Conservation (phyloP, 2,797 vertebrate genomes). For the Platalea minor region DNA sequence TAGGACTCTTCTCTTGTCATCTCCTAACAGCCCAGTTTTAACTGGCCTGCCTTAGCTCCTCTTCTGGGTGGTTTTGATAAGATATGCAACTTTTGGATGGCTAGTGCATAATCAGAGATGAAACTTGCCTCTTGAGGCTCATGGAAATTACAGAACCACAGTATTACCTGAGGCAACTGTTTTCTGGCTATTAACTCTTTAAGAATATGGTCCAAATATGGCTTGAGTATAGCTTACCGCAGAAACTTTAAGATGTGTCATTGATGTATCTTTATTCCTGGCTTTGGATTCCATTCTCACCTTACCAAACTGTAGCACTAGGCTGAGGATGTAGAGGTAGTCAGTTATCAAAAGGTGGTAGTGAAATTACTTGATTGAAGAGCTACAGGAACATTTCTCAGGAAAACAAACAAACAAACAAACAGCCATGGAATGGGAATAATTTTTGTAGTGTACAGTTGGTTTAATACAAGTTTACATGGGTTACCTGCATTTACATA, state of each 20-base stretch:
- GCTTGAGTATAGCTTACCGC: neutral
- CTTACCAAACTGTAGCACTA: neutral
- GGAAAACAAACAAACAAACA: neutral
- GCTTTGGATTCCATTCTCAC: neutral
- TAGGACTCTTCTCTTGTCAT: neutral
- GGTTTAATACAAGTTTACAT: neutral
- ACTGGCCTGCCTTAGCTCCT: neutral
- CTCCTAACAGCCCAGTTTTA: neutral
- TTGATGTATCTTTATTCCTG: neutral
- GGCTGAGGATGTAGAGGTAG: neutral
- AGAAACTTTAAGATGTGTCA: neutral
- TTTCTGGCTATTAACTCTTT: neutral
- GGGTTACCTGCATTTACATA: neutral
- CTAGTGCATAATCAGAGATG: neutral
- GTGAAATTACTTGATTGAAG: neutral
- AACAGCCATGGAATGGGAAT: neutral
- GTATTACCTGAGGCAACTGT: neutral
- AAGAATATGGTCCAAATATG: neutral
- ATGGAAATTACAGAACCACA: neutral
- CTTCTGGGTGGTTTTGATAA: neutral
- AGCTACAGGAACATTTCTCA: neutral
- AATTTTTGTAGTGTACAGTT: neutral
- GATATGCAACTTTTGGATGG: accelerated
- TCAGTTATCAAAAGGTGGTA: neutral
- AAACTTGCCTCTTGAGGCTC: neutral